A percentile compares a stretch with the other conserved stretches of the same genome.
Conservation (phyloP, 2,797 vertebrate genomes). For the Myotis vivesi region DNA sequence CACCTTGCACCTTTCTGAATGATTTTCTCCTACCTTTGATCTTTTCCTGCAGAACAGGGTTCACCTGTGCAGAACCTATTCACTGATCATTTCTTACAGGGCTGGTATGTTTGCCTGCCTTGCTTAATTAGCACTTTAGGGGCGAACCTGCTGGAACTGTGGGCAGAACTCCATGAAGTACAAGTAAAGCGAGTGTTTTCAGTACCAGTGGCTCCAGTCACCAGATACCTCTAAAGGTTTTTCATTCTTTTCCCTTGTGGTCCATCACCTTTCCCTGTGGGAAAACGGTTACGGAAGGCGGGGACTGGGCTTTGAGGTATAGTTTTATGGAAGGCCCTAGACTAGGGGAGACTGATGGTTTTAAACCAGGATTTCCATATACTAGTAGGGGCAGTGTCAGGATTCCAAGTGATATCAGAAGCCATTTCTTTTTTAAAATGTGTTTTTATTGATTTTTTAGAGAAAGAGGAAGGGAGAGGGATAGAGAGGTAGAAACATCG, state of each 20-base stretch:
- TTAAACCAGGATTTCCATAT: background rate
- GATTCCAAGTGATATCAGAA: background rate
- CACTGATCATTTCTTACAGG: background rate
- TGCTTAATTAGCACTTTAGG: background rate
- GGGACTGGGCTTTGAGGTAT: background rate
- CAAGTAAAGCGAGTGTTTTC: background rate
- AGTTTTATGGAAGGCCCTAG: background rate
- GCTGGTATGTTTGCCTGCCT: background rate
- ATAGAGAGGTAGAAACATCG: too few species aligned
- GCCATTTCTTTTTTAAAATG: background rate
- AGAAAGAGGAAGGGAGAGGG: too few species aligned
- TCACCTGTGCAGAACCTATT: background rate
- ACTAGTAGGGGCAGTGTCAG: background rate
- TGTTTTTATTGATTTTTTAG: too few species aligned
- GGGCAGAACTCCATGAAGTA: background rate
- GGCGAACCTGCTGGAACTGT: background rate
- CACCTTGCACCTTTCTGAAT: background rate
- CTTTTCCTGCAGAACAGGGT: background rate
- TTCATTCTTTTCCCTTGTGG: background rate
- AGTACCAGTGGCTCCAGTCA: background rate
- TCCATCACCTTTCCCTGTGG: background rate
- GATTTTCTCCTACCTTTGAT: background rate
- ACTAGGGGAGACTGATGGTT: background rate
- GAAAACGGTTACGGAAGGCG: background rate
- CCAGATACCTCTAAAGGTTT: background rate